Base-by-base conservation (phyloP, 2,797 vertebrate species). In the Sciurus carolinensis region DNA sequence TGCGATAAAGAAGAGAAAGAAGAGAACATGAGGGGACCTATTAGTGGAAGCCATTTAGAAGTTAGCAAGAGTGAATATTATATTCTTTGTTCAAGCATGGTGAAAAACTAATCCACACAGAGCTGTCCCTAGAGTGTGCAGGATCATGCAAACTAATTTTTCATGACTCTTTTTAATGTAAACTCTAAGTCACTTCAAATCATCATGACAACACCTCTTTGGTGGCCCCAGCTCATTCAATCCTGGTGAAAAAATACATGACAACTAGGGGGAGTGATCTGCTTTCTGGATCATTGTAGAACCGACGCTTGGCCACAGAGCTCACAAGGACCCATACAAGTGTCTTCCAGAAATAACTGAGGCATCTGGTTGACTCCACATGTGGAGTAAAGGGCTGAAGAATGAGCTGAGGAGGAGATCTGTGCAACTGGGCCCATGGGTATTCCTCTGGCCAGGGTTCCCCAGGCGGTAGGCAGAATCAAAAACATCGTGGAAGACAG, bases 71-170 rank as follows among this genome's bases (percentile, higher is more conserved):
- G 1, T 59, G 7, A 91, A 28, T 69, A 64, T 66, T 64, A 81
- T 50, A 69, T 44, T 62, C 30, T 42, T 75, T 85, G 7, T 71
- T 80, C 13, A 54, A 92, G 81, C 93, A 67, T 62, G 17, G 8
- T 44, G 14, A 50, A 81, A 36, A 9, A 88, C 36, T 54, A 82
- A 82, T 50, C 12, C 4, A 64, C 22, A 39, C 47, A 79, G 36
- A 11, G 3, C 5, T 1, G 2, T 10, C 47, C 9, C 6, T 54
- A 52, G 5, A 11, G 1, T 54, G 1, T 71, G 1, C 11, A 39
- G n/a, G 5, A 26, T 64, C 4, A 7, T 72, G 2, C 15, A 24
- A 92, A 73, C 28, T 59, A 15, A 1, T 69, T 47, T n/a, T 79
- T 14, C 28, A 26, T 15, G 5, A 5, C 3, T 71, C 2, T 42